Evolutionary conservation across 2,888 invertebrate genomes (phyloP), one percentile per base, ranked within the genome.

Genomic region (Argyresthia albistria): DNA sequence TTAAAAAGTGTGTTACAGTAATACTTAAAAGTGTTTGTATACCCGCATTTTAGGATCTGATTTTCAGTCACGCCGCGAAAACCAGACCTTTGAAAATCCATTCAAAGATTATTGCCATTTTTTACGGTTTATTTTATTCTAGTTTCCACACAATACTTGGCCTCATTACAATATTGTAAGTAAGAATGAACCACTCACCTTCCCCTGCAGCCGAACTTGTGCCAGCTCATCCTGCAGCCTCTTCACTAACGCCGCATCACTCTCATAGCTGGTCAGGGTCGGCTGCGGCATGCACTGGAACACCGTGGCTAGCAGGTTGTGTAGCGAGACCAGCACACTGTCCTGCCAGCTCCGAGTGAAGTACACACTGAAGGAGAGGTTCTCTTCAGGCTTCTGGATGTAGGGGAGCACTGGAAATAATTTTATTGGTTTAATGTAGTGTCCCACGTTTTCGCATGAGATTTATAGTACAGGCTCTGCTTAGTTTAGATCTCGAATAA

Each of bases 331-430:
- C 53, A 97, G 83, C 63, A 97, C 91, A 35, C 96, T 97, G 72
- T 99, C 98, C 73, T 97, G 97, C 98, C 98, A 99, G 55, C 95
- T 95, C 58, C 95, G 92, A 8, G 95, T 95, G 78, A 97, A 99
- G 79, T 96, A 96, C 52, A 96, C 89, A 12, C 94, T 91, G 79
- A 97, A 99, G 42, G 91, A 89, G 11, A 94, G 92, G 69, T 95
- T 95, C 65, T 97, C 97, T 76, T 97, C 97, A 0, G 97, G 96
- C 73, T 94, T 96, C 71, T 94, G 94, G 50, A 97, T 90, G 73
- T 95, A 98, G 0, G 98, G 97, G 57, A 98, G 88, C 80, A 95
- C 98, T 98, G 76, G 46, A 25, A 25, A 25, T 25, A 2, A 25
- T 25, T 25, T 25, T 25, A 25, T 25, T 4, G 6, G 25, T 25